Conservation (phyloP, 2,113 vertebrate species). For the Nansenia antarctica region DNA sequence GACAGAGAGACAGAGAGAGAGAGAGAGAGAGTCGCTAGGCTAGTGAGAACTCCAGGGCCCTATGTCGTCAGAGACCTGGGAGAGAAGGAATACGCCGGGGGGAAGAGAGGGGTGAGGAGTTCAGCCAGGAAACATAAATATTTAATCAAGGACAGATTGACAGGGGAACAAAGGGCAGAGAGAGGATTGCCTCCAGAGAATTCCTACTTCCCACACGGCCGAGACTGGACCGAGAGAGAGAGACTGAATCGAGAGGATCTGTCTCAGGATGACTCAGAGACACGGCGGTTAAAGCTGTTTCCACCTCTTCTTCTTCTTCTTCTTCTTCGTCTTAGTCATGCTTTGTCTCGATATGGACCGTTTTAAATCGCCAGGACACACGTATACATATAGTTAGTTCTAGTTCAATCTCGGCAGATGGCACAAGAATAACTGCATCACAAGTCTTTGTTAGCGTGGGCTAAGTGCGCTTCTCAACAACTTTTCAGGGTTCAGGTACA, state of each 20-base stretch:
- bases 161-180: slow-evolving; percentile 70
- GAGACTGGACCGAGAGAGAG: not conserved
- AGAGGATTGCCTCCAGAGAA: slow-evolving; percentile 34
- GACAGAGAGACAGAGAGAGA: slow-evolving; percentile 22
- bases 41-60: not conserved
- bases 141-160: slow-evolving; percentile 72
- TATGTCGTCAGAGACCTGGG: slow-evolving; percentile 62
- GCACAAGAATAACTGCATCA: not conserved
- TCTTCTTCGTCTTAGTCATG: too few species aligned
- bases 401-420: not conserved
- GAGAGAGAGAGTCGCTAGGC: slow-evolving; percentile 5
- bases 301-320: not conserved
- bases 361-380: not conserved
- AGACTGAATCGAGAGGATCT: not conserved
- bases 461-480: too few species aligned
- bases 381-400: not conserved
- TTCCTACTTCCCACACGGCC: slow-evolving; percentile 54
- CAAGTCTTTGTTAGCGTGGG: not conserved
- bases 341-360: not conserved
- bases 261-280: too few species aligned
- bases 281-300: too few species aligned
- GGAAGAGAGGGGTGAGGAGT: slow-evolving; percentile 68
- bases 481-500: not conserved
- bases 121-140: slow-evolving; percentile 76
- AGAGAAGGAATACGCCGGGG: slow-evolving; percentile 46